Conservation (phyloP, 2,797 vertebrate species). For the Betta splendens region DNA sequence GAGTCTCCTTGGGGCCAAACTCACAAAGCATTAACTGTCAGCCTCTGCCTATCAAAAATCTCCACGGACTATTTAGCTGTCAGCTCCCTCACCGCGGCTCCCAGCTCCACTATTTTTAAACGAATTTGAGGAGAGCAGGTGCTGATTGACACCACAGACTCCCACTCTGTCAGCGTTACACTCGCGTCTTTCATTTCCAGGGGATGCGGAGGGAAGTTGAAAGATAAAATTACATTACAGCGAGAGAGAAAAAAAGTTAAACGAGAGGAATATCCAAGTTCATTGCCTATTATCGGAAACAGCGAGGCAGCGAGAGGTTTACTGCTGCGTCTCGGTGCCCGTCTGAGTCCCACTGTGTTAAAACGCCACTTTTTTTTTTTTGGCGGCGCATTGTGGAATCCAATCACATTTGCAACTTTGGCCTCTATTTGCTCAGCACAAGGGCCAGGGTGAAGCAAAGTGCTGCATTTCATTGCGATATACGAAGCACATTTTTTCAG, state of each 20-base stretch:
- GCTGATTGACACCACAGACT: slow-evolving; percentile 78
- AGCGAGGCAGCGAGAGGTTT: slow-evolving; percentile 20
- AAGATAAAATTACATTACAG: slow-evolving; percentile 60
- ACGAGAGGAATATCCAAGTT: slow-evolving; percentile 44
- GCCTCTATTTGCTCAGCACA: slow-evolving; percentile 58
- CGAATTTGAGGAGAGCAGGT: slow-evolving; percentile 77
- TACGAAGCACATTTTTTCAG: slow-evolving; percentile 45
- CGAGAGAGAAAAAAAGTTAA: slow-evolving; percentile 40
- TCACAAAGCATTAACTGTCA: slow-evolving; percentile 80
- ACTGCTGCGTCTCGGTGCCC: slow-evolving; percentile 3
- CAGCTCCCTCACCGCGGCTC: slow-evolving; percentile 67
- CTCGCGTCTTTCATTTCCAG: slow-evolving; percentile 58
- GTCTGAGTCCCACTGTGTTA: slow-evolving; percentile 15
- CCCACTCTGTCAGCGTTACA: slow-evolving; percentile 64
- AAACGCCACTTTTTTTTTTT: slow-evolving; percentile 38
- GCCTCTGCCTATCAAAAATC: slow-evolving; percentile 79
- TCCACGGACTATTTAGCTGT: slow-evolving; percentile 83
- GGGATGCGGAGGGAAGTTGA: slow-evolving; percentile 48
- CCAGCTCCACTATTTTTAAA: slow-evolving; percentile 79
- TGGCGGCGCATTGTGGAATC: slow-evolving; percentile 41
- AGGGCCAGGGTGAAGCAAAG: slow-evolving; percentile 42
- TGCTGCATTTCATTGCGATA: slow-evolving; percentile 34
- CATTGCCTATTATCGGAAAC: slow-evolving; percentile 35
- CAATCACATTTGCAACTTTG: slow-evolving; percentile 54
- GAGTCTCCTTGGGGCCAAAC: slow-evolving; percentile 73